Conservation (phyloP, 2,797 vertebrate genomes). For the Acanthornis magna region DNA sequence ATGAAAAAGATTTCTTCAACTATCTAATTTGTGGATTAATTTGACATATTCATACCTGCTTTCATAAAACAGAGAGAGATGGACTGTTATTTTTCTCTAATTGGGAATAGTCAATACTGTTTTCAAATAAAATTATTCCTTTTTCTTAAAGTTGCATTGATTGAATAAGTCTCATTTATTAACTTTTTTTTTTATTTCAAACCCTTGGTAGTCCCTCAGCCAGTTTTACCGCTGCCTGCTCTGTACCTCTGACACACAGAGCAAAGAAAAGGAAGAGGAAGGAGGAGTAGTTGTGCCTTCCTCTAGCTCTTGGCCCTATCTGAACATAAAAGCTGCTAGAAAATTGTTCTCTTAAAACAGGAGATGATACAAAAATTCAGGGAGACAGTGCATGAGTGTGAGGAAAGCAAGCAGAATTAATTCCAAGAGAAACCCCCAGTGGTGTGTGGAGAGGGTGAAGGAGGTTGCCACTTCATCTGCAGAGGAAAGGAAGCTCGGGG, state of each 20-base stretch:
- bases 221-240: not conserved
- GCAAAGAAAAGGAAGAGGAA: not conserved
- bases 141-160: not conserved
- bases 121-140: not conserved
- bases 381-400: not conserved
- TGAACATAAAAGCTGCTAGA: not conserved
- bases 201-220: not conserved
- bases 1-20: not conserved
- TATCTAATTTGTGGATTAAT: not conserved
- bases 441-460: not conserved
- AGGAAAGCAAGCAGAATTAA: not conserved
- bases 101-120: not conserved
- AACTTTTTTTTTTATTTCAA: not conserved
- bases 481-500: not conserved
- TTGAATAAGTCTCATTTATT: not conserved
- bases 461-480: not conserved
- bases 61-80: not conserved
- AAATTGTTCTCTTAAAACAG: not conserved
- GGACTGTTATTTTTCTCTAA: not conserved
- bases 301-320: not conserved
- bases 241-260: not conserved
- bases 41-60: not conserved
- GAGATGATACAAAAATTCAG: not conserved
- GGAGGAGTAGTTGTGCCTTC: not conserved
- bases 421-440: not conserved